Evolutionary conservation across 2,888 invertebrate species (phyloP).

Genomic region (Odontothrips loti): DNA sequence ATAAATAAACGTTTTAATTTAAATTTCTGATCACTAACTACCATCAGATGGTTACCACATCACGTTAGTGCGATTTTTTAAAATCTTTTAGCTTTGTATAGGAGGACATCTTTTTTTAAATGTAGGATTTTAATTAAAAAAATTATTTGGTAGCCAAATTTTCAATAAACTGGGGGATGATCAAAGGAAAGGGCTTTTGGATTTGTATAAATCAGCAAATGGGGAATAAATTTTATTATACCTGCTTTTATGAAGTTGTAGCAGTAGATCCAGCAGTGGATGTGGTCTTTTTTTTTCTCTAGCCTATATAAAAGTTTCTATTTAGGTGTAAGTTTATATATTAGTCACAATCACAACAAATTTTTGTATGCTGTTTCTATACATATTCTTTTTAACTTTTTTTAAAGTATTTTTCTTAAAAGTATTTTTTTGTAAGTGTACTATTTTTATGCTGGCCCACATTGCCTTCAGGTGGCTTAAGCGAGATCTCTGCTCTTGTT

Average conservation of each 20-base stretch:
- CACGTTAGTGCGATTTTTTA: slow-evolving; percentile 1
- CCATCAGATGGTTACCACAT: slow-evolving; percentile 20
- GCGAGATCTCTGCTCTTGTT: slow-evolving; percentile 22
- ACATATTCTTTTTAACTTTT: slow-evolving; percentile 27
- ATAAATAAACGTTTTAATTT: neutral
- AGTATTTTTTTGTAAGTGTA: slow-evolving; percentile 27
- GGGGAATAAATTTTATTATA: slow-evolving; percentile 7
- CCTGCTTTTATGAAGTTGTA: neutral
- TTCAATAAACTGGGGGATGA: neutral
- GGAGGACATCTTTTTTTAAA: slow-evolving; percentile 11
- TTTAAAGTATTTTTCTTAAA: slow-evolving; percentile 27
- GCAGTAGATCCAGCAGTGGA: slow-evolving; percentile 13
- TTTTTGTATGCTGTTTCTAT: slow-evolving; percentile 27
- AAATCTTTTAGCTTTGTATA: slow-evolving; percentile 17
- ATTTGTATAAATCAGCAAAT: slow-evolving; percentile 15
- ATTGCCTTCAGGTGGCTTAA: slow-evolving; percentile 11
- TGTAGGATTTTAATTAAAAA: slow-evolving; percentile 21
- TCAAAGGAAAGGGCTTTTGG: neutral
- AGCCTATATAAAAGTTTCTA: slow-evolving; percentile 25
- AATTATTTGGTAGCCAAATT: slow-evolving; percentile 1
- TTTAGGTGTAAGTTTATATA: slow-evolving; percentile 23
- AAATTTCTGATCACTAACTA: slow-evolving; percentile 9
- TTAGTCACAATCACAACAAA: slow-evolving; percentile 25
- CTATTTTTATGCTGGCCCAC: slow-evolving; percentile 24
- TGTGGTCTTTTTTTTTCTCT: slow-evolving; percentile 6